Conservation (phyloP, 2,797 vertebrate species). For the Momotus momota region DNA sequence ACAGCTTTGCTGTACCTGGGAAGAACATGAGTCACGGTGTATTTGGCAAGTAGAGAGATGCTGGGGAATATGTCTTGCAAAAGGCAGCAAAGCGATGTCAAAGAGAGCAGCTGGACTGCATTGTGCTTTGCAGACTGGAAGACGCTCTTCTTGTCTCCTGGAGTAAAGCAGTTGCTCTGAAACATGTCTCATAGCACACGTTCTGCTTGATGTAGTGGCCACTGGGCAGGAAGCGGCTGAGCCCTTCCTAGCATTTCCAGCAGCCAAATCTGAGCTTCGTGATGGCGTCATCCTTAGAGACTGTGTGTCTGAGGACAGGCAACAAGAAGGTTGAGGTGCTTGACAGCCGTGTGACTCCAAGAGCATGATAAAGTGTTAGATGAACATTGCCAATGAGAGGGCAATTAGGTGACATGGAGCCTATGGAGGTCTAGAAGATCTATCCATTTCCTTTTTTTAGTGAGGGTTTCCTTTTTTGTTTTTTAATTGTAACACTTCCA, state of each 20-base stretch:
- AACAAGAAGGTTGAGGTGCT: not conserved
- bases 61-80: not conserved
- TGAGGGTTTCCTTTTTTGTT: too few relatives aligned
- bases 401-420: not conserved
- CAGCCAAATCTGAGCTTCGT: not conserved
- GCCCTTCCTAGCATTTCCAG: not conserved
- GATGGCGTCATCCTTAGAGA: not conserved
- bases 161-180: not conserved
- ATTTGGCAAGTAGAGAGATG: not conserved
- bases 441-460: not conserved
- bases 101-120: not conserved
- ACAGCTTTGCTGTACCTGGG: conserved; percentile 15
- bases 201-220: not conserved
- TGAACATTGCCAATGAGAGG: not conserved
- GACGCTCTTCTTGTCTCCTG: conserved; percentile 4
- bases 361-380: not conserved
- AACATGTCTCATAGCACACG: not conserved
- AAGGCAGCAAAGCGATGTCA: not conserved
- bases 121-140: not conserved
- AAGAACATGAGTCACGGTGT: conserved; percentile 23
- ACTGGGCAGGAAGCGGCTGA: not conserved
- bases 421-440: not conserved
- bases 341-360: not conserved
- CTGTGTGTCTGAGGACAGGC: not conserved
- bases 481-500: not conserved